These are phyloP conservation scores for Parnassius smintheus DNA, from an alignment of 2,888 invertebrate species.

Conservation along the genomic window DNA sequence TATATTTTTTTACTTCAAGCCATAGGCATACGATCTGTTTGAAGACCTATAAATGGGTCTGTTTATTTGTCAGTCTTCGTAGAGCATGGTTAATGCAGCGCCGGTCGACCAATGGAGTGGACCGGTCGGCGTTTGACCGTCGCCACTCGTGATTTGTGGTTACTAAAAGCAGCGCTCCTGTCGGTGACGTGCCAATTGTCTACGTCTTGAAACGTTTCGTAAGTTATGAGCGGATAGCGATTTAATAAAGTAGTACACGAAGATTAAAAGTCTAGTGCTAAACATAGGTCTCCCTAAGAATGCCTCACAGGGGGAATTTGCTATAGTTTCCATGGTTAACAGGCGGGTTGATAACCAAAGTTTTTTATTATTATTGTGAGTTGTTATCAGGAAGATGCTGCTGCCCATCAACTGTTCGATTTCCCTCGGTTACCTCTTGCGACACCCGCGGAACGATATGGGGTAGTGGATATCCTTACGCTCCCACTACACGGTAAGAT, in stretches of 20 bases:
- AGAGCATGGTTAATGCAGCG: constrained; percentile 11
- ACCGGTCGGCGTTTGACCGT: constrained; percentile 49
- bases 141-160: constrained; percentile 72
- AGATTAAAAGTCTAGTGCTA: too few species aligned
- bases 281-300: too few species aligned
- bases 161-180: constrained; percentile 65
- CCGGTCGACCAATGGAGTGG: constrained; percentile 28
- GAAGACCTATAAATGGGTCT: constrained; percentile 14
- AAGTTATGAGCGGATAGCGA: constrained; percentile 32
- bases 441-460: too few species aligned
- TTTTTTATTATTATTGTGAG: too few species aligned
- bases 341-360: too few species aligned
- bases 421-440: too few species aligned
- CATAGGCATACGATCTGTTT: not conserved
- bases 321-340: too few species aligned
- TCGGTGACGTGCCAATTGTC: constrained; percentile 77
- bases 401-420: too few species aligned
- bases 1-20: constrained; percentile 1
- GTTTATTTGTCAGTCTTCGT: constrained; percentile 18
- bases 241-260: not conserved
- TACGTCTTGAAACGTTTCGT: constrained; percentile 52
- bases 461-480: too few species aligned
- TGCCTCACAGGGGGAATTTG: too few species aligned
- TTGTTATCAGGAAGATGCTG: too few species aligned
- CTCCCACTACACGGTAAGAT: too few species aligned